Evolutionary conservation across 2,888 invertebrate genomes (phyloP), one percentile per base, ranked within the genome.

Genomic region (Biston betularia): DNA sequence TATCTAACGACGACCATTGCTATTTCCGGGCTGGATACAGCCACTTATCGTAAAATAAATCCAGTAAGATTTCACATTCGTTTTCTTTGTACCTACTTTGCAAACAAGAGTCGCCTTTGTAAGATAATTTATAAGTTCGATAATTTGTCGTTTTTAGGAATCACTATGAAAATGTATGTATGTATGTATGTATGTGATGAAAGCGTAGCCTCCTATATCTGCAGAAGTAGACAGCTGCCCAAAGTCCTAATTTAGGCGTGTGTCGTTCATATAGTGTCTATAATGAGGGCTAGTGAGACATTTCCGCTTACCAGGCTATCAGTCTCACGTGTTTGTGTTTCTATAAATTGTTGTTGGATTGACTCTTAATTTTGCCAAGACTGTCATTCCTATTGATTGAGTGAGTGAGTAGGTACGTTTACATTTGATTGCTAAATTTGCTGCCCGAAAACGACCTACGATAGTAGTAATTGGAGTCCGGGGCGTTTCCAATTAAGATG

Each of bases 401-500:
- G 24, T 24, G 24, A n/a, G n/a, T n/a, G 77, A 77, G 75, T 75
- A 24, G 54, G 8, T 54, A 42, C 54, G 53, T 14, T 53, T 42
- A 72, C 73, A 72, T 77, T 72, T 61, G 45, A 77, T 74, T 76
- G 71, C 69, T 66, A 71, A 74, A 73, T 70, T 75, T 71, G 75
- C 75, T 72, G 74, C 71, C 74, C 72, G 70, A 76, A 81, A 82
- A 81, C 78, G 75, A 77, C 77, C 76, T 73, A 75, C 79, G 78
- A 81, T 82, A 82, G 79, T 75, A 72, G 79, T 87, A 85, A 87
- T 86, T 86, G 79, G 79, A 82, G 77, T 59, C 69, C 77, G 72
- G 79, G 81, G 80, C 82, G 84, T 84, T 81, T 76, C 80, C 85
- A 87, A 85, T 88, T 88, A 88, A 79, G 75, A 74, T 79, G 84